Evolutionary conservation across 1,140 invertebrate species (phyloP).

Genomic region (Trachelipus rathkii): DNA sequence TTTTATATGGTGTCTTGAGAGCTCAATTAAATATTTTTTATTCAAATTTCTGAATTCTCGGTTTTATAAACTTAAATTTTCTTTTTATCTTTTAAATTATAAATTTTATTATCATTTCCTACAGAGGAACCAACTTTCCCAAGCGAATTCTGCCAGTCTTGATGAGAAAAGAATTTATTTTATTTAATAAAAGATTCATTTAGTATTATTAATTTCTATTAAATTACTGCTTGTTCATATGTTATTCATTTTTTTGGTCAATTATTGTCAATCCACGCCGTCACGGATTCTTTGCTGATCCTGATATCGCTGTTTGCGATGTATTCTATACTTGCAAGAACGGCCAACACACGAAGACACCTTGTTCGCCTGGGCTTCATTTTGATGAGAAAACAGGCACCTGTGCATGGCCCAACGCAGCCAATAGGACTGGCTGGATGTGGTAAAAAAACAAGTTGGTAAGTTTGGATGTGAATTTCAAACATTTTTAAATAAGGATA

Average conservation of each 20-base stretch:
- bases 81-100: no score
- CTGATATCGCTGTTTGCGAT: conserved; percentile 46
- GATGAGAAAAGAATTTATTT: no score
- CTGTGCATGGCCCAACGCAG: conserved; percentile 42
- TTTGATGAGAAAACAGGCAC: conserved; percentile 40
- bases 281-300: conserved; percentile 47
- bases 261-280: no score
- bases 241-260: no score
- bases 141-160: conserved; percentile 37
- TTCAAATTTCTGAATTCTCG: no score
- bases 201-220: no score
- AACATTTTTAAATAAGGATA: no score
- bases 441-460: conserved; percentile 26
- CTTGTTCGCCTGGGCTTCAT: conserved; percentile 45
- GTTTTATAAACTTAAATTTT: no score
- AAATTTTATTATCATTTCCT: background rate
- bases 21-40: no score
- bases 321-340: conserved; percentile 49
- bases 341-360: conserved; percentile 31
- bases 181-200: no score
- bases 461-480: background rate
- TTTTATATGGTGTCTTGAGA: no score
- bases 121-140: conserved; percentile 35
- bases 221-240: no score
- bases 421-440: conserved; percentile 30